phyloP scores from a whole-genome alignment of 2,113 vertebrate species.

The Pseudorectes ferrugineus region DNA sequence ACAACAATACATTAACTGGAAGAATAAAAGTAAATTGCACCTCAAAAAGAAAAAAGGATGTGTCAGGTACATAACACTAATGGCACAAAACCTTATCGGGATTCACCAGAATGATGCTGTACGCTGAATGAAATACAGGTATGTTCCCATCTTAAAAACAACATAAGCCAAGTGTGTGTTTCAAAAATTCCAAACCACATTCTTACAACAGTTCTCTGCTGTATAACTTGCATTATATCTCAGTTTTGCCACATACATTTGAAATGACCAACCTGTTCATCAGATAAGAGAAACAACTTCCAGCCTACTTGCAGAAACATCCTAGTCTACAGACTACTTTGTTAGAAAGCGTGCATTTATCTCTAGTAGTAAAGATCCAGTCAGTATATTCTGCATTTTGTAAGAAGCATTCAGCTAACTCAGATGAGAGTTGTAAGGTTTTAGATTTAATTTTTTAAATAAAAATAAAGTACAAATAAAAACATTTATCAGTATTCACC shows the following conservation, averaged over 20 bases:
- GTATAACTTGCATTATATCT: slow-evolving; percentile 1
- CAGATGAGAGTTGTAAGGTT: slow-evolving; percentile 16
- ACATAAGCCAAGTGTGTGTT: neutral
- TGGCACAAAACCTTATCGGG: neutral
- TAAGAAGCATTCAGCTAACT: slow-evolving; percentile 51
- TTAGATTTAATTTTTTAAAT: slow-evolving; percentile 41
- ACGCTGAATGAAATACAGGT: neutral
- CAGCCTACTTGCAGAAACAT: slow-evolving; percentile 15
- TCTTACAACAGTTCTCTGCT: slow-evolving; percentile 3
- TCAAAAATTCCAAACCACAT: slow-evolving; percentile 18
- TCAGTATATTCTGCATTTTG: slow-evolving; percentile 56
- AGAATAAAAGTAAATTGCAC: slow-evolving; percentile 60
- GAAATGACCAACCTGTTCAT: slow-evolving; percentile 8
- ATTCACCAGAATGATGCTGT: neutral
- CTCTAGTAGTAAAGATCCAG: slow-evolving; percentile 39
- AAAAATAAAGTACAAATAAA: slow-evolving; percentile 64
- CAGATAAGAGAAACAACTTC: neutral
- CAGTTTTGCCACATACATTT: neutral
- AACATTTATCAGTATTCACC: slow-evolving; percentile 39
- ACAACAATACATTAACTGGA: neutral
- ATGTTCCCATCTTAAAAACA: slow-evolving; percentile 4
- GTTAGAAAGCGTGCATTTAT: slow-evolving; percentile 29
- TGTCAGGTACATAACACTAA: neutral
- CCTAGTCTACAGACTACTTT: slow-evolving; percentile 6
- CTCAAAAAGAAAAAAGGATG: slow-evolving; percentile 43